Percentiles rank a stretch among this genome's conserved stretches.
Evolutionary conservation across 2,113 vertebrate genomes (phyloP).

Genomic region (Bubo scandiacus): DNA sequence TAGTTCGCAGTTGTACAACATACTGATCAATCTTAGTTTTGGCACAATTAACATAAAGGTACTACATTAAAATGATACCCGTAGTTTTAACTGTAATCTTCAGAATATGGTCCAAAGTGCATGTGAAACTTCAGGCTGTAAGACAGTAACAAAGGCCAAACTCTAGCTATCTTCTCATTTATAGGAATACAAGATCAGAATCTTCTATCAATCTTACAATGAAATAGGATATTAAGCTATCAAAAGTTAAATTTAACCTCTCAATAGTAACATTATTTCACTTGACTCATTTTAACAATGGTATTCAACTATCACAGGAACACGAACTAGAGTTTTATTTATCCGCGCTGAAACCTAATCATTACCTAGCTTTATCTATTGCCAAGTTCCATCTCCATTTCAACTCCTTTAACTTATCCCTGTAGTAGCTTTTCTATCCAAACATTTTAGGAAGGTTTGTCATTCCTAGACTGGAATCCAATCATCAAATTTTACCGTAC

Average conservation of each 20-base stretch:
- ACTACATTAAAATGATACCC: not conserved
- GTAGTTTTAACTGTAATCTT: not conserved
- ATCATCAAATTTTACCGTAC: not conserved
- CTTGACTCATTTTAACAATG: not conserved
- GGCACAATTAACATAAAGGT: not conserved
- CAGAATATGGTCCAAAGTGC: fast-evolving
- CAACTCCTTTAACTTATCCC: not conserved
- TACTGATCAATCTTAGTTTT: not conserved
- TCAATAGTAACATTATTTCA: not conserved
- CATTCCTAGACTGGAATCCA: not conserved
- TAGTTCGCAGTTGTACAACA: not conserved
- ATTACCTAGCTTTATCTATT: not conserved
- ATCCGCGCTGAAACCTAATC: not conserved
- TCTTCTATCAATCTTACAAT: not conserved
- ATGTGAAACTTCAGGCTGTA: not conserved
- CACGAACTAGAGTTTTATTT: not conserved
- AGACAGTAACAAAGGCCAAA: not conserved
- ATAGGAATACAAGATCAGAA: not conserved
- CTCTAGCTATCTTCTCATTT: not conserved
- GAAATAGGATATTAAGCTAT: not conserved
- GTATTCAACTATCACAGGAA: not conserved
- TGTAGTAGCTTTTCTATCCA: not conserved
- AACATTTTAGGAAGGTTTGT: not conserved
- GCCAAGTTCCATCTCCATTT: not conserved
- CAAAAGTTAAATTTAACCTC: not conserved